Base-by-base conservation (phyloP, 2,888 invertebrate genomes). In the Harpalus rufipes region DNA sequence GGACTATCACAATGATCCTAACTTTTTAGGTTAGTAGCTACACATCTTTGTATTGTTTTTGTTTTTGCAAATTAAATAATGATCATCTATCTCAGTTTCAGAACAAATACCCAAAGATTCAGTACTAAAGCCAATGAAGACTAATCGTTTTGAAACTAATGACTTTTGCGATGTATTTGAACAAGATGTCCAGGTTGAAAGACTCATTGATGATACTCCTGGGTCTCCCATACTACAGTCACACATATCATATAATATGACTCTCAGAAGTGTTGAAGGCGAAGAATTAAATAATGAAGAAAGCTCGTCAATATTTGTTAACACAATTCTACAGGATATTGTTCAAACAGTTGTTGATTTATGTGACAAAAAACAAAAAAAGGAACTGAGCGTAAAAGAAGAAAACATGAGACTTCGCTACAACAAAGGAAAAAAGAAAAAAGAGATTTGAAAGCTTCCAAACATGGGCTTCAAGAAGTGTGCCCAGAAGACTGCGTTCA, bases 351-450 rank as follows among this genome's bases (percentile, higher is more conserved):
- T 44, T 44, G 44, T 44, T 44, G 44, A 44, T 44, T 44, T 44
- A 44, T 44, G 44, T 10, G 44, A 61, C 63, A 61, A 61, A 61
- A 61, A 61, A 61, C 44, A 44, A 44, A 44, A 44, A 44, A 44
- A 44, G 65, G 8, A 14, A 56, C 25, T 61, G 61, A 39, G n/a
- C 61, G 81, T 25, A 86, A 85, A 85, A 81, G 86, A 85, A 86
- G 83, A 58, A 83, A 65, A 84, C 78, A 80, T 85, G 85, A 86
- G 18, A 63, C 63, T 76, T 32, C 85, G 51, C 83, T 79, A 16
- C 80, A 14, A 39, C 79, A 81, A 86, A 85, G 84, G 25, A 86
- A 86, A 59, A 59, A 86, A 81, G 41, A 61, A 56, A 86, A 86
- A 82, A 61, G 39, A 65, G 32, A 83, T 32, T 72, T 58, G 44